These are phyloP conservation scores for Melanchra persicariae DNA, from an alignment of 2,888 invertebrate species.

Conservation along the genomic window DNA sequence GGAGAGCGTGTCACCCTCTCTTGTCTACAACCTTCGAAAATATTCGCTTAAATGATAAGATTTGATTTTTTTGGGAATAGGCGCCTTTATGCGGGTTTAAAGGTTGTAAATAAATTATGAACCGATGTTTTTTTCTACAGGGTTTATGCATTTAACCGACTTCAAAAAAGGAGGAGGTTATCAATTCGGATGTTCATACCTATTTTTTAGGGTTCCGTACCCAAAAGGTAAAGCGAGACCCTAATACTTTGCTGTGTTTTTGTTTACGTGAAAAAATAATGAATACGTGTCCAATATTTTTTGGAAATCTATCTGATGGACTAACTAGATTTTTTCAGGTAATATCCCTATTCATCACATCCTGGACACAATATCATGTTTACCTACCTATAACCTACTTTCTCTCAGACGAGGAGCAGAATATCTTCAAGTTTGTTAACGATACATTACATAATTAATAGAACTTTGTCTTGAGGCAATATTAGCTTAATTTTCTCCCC, in stretches of 20 bases:
- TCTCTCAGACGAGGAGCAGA: not conserved
- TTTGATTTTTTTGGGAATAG: conserved; percentile 29
- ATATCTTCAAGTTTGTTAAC: not conserved
- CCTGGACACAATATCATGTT: not conserved
- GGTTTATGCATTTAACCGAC: not conserved
- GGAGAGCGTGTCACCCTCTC: conserved; percentile 59
- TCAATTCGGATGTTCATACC: no score
- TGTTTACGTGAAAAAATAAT: no score
- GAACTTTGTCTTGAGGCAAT: conserved; percentile 19
- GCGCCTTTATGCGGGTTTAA: conserved; percentile 13
- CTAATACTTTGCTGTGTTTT: no score
- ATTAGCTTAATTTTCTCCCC: conserved; percentile 44
- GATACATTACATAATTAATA: conserved; percentile 39
- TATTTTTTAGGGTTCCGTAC: no score
- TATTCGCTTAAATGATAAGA: conserved; percentile 57
- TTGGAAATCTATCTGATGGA: no score
- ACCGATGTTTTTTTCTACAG: not conserved
- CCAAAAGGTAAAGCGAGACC: no score
- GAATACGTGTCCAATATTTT: no score
- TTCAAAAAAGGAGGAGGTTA: no score
- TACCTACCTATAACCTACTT: not conserved
- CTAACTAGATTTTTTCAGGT: no score
- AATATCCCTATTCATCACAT: not conserved
- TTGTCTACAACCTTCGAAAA: conserved; percentile 53
- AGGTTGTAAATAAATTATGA: not conserved